Conservation (phyloP, 2,113 vertebrate genomes). For the Ailurus styani region DNA sequence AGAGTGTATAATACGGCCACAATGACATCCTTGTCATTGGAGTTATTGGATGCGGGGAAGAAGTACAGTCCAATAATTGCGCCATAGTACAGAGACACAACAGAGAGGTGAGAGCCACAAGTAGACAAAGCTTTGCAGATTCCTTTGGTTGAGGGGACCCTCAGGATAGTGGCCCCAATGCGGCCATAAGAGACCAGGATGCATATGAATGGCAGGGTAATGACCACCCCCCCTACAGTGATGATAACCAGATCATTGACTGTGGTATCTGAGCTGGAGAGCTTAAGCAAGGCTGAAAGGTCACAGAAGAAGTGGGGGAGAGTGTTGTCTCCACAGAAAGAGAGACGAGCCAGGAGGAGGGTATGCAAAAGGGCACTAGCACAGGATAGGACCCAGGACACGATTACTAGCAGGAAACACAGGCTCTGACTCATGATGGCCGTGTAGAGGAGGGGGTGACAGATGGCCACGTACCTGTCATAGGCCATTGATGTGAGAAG, state of each 20-base stretch:
- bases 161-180: not conserved
- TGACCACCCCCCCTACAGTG: not conserved
- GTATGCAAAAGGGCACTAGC: constrained; percentile 52
- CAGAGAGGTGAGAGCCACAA: constrained; percentile 52
- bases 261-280: constrained; percentile 64
- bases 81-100: constrained; percentile 57
- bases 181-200: constrained; percentile 8
- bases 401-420: constrained; percentile 29
- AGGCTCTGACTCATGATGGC: constrained; percentile 53
- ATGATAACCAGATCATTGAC: constrained; percentile 30
- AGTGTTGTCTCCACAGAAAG: constrained; percentile 34
- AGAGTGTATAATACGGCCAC: constrained; percentile 55
- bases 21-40: constrained; percentile 37
- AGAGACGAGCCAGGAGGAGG: constrained; percentile 29
- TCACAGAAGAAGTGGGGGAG: constrained; percentile 70
- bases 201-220: not conserved
- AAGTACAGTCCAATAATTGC: constrained; percentile 55
- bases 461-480: constrained; percentile 65
- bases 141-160: not conserved
- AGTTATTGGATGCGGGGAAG: not conserved
- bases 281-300: constrained; percentile 55
- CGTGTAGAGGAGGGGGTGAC: constrained; percentile 58
- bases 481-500: constrained; percentile 71
- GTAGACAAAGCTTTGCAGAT: constrained; percentile 58
- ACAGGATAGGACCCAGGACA: constrained; percentile 45